Evolutionary conservation across 2,113 vertebrate species (phyloP).

Genomic region (Coturnix japonica): DNA sequence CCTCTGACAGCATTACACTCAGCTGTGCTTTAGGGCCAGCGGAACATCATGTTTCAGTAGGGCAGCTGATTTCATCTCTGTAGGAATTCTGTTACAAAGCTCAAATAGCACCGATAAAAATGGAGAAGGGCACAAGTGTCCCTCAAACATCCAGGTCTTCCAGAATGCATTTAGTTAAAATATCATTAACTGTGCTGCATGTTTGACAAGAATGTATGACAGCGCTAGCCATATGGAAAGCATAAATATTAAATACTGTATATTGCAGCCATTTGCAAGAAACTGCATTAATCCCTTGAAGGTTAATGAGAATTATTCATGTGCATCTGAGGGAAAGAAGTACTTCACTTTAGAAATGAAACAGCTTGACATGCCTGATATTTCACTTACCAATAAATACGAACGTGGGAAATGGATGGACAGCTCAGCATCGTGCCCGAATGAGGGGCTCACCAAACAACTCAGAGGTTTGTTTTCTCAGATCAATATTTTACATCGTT

Average conservation of each 20-base stretch:
- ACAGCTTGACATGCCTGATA: slow-evolving; percentile 69
- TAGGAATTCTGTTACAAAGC: slow-evolving; percentile 23
- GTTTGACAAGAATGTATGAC: slow-evolving; percentile 73
- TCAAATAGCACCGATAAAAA: slow-evolving; percentile 50
- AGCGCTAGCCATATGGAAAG: slow-evolving; percentile 71
- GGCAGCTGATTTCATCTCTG: slow-evolving; percentile 22
- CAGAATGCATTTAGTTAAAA: slow-evolving; percentile 27
- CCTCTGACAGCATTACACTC: neutral
- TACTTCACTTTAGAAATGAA: slow-evolving; percentile 69
- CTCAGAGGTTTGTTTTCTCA: slow-evolving; percentile 33
- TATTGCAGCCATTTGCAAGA: slow-evolving; percentile 76
- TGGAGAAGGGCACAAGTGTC: slow-evolving; percentile 43
- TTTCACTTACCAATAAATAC: slow-evolving; percentile 71
- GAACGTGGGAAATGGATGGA: slow-evolving; percentile 57
- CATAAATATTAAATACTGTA: slow-evolving; percentile 75
- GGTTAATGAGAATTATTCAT: slow-evolving; percentile 77
- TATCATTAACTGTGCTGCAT: slow-evolving; percentile 62
- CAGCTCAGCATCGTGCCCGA: slow-evolving; percentile 1
- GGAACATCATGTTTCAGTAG: slow-evolving; percentile 5
- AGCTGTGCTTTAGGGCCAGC: slow-evolving; percentile 8
- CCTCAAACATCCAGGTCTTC: slow-evolving; percentile 45
- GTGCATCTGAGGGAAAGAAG: slow-evolving; percentile 73
- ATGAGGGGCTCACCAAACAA: slow-evolving; percentile 3
- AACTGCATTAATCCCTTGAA: slow-evolving; percentile 74
- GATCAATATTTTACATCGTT: slow-evolving; percentile 68